These are phyloP conservation scores for Orestias chungarensis DNA, from an alignment of 2,797 vertebrate species.

Conservation along the genomic window DNA sequence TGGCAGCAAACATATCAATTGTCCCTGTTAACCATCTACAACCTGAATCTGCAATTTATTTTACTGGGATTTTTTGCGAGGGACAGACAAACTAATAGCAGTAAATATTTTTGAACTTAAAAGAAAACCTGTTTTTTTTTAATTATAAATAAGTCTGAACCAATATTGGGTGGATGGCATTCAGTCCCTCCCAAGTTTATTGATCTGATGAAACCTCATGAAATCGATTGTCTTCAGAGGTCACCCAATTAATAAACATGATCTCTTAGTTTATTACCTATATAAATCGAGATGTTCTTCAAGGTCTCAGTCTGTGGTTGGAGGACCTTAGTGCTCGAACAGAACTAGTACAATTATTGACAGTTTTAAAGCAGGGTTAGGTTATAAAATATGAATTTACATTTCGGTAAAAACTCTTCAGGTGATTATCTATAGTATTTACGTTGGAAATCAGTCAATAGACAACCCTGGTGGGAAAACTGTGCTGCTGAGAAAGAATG, in stretches of 20 bases:
- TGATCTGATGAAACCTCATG: neutral
- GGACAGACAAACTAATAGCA: neutral
- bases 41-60: neutral
- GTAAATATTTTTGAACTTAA: neutral
- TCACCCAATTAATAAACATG: no score
- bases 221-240: neutral
- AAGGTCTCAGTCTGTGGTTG: neutral
- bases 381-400: neutral
- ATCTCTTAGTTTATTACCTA: neutral
- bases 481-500: no score
- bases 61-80: neutral
- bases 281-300: neutral
- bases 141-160: neutral
- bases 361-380: neutral
- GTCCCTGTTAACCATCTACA: neutral
- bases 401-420: no score
- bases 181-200: neutral
- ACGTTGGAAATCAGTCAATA: no score
- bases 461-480: neutral
- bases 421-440: no score
- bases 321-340: neutral
- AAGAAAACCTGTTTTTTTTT: neutral
- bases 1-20: neutral
- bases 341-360: neutral
- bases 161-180: neutral